phyloP scores from a whole-genome alignment of 2,888 invertebrate genomes.

The Tipula unca region DNA sequence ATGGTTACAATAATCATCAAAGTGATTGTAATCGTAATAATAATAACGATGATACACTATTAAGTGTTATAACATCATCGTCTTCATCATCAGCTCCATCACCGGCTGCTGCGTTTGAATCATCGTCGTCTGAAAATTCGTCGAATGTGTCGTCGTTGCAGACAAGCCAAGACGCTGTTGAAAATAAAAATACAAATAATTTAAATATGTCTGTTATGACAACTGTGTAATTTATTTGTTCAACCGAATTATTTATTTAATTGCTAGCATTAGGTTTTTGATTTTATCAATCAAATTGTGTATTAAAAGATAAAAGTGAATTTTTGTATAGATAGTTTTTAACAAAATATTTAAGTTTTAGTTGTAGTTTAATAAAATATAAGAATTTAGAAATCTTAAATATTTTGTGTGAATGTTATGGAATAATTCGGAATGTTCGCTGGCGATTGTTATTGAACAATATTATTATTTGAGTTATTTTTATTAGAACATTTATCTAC shows the following conservation, averaged over 20 bases:
- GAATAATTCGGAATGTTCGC: background rate
- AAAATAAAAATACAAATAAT: background rate
- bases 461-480: no score
- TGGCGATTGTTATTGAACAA: background rate
- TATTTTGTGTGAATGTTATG: background rate
- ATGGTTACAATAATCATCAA: background rate
- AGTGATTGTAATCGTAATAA: background rate
- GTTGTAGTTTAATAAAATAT: background rate
- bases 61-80: constrained; percentile 9
- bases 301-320: background rate
- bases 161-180: background rate
- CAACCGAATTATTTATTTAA: background rate
- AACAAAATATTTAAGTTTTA: background rate
- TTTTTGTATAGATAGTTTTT: constrained; percentile 8
- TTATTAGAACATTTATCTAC: background rate
- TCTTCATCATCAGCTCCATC: background rate
- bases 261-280: background rate
- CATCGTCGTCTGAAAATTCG: background rate
- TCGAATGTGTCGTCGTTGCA: background rate
- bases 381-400: background rate
- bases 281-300: background rate
- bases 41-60: constrained; percentile 1
- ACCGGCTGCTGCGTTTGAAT: background rate
- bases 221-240: background rate
- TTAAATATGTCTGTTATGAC: background rate